These are phyloP conservation scores for Liparis tanakae DNA, from an alignment of 2,797 vertebrate genomes.

Conservation along the genomic window DNA sequence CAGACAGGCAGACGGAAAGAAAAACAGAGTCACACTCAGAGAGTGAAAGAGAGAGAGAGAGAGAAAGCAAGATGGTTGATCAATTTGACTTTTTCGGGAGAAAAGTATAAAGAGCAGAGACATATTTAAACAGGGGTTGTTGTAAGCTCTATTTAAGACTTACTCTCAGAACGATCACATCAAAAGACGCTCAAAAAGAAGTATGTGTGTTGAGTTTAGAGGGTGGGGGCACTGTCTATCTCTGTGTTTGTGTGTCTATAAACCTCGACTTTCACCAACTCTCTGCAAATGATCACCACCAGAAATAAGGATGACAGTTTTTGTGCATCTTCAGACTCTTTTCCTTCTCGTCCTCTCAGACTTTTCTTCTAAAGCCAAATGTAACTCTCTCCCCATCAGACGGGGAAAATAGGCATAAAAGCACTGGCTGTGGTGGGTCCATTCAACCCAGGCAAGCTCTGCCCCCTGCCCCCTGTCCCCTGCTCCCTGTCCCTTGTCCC, in stretches of 20 bases:
- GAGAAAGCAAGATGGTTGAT: slow-evolving; percentile 36
- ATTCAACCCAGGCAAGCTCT: slow-evolving; percentile 65
- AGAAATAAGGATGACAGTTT: slow-evolving; percentile 58
- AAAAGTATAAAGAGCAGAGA: slow-evolving; percentile 50
- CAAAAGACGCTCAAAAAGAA: slow-evolving; percentile 63
- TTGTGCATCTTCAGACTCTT: slow-evolving; percentile 54
- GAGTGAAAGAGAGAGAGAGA: slow-evolving; percentile 28
- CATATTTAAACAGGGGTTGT: slow-evolving; percentile 65
- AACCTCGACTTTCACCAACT: slow-evolving; percentile 46
- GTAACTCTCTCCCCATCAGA: slow-evolving; percentile 74
- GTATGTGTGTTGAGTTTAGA: slow-evolving; percentile 16
- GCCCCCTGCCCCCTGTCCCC: slow-evolving; percentile 72
- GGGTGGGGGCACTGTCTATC: slow-evolving; percentile 41
- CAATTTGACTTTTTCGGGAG: slow-evolving; percentile 56
- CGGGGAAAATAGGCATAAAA: slow-evolving; percentile 75
- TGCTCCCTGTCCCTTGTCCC: slow-evolving; percentile 50
- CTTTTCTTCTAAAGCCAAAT: slow-evolving; percentile 64
- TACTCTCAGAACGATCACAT: slow-evolving; percentile 71
- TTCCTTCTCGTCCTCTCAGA: slow-evolving; percentile 37
- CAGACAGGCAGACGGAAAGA: slow-evolving; percentile 63
- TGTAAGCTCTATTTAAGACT: slow-evolving; percentile 75
- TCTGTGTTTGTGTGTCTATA: slow-evolving; percentile 47
- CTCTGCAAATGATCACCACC: slow-evolving; percentile 54
- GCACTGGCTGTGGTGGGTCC: slow-evolving; percentile 78
- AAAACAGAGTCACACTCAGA: slow-evolving; percentile 62